Evolutionary conservation across 2,888 invertebrate genomes (phyloP).

Genomic region (Stenodera caucasica): DNA sequence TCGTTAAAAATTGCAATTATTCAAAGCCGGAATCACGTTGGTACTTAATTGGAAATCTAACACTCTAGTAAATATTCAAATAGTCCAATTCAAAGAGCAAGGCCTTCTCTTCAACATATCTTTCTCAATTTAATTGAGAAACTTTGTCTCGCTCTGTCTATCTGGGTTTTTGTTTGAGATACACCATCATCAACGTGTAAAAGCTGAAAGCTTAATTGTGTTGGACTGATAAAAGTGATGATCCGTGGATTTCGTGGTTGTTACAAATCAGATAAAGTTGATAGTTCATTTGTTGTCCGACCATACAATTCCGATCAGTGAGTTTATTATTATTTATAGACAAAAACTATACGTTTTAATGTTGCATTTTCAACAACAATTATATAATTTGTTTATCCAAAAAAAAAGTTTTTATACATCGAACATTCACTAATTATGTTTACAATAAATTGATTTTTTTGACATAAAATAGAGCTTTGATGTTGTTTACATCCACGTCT

Average conservation of each 20-base stretch:
- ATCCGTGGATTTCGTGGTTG: conserved; percentile 29
- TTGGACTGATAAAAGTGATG: conserved; percentile 33
- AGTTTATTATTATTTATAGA: background rate
- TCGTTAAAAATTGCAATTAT: background rate
- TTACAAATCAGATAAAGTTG: conserved; percentile 32
- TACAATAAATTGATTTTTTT: background rate
- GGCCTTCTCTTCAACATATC: background rate
- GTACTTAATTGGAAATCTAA: background rate
- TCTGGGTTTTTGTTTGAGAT: conserved; percentile 13
- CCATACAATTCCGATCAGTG: conserved; percentile 31
- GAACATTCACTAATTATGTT: background rate
- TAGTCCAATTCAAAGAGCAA: background rate
- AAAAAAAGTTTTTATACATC: background rate
- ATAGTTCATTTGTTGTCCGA: conserved; percentile 36
- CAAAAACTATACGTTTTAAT: background rate
- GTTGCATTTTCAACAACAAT: too few relatives aligned
- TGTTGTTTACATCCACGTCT: background rate
- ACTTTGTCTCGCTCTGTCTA: background rate
- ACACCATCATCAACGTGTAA: background rate
- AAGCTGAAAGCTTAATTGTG: conserved; percentile 19
- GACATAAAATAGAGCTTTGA: background rate
- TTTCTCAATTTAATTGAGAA: background rate
- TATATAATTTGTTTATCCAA: too few relatives aligned
- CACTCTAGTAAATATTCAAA: background rate
- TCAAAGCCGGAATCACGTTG: background rate